phyloP scores from a whole-genome alignment of 2,797 vertebrate genomes.

The Rhodeus uyekii region DNA sequence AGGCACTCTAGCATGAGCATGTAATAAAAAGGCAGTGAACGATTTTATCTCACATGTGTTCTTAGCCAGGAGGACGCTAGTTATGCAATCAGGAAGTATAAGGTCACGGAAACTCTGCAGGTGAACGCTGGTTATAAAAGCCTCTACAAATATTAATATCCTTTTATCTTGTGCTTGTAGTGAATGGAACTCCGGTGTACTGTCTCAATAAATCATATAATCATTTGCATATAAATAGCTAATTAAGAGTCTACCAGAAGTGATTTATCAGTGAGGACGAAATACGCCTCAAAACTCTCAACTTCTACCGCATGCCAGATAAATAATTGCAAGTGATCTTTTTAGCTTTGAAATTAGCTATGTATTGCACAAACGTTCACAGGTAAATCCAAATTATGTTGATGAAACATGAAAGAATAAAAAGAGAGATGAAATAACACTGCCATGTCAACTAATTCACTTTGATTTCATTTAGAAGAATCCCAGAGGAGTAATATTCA shows the following conservation, averaged over 20 bases:
- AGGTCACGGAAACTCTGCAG: constrained; percentile 51
- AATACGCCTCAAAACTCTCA: constrained; percentile 53
- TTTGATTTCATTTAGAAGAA: constrained; percentile 16
- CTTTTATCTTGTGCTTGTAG: constrained; percentile 51
- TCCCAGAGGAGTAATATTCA: constrained; percentile 9
- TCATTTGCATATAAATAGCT: constrained; percentile 69
- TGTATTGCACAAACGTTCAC: constrained; percentile 9
- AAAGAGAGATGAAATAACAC: constrained; percentile 35
- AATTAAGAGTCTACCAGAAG: constrained; percentile 61
- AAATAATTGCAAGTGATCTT: constrained; percentile 59
- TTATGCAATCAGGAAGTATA: constrained; percentile 51
- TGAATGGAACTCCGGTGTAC: constrained; percentile 46
- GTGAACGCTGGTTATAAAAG: constrained; percentile 49
- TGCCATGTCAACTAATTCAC: not conserved
- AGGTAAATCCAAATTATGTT: constrained; percentile 14
- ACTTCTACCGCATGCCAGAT: constrained; percentile 25
- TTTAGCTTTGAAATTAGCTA: constrained; percentile 39
- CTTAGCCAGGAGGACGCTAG: constrained; percentile 41
- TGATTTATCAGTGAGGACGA: constrained; percentile 61
- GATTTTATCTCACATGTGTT: constrained; percentile 43
- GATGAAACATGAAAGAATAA: not conserved
- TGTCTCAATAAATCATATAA: constrained; percentile 61
- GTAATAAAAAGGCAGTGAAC: constrained; percentile 42
- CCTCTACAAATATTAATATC: constrained; percentile 49
- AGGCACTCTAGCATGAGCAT: constrained; percentile 29